Evolutionary conservation across 2,888 invertebrate genomes (phyloP).

Genomic region (Plebejus melissa): DNA sequence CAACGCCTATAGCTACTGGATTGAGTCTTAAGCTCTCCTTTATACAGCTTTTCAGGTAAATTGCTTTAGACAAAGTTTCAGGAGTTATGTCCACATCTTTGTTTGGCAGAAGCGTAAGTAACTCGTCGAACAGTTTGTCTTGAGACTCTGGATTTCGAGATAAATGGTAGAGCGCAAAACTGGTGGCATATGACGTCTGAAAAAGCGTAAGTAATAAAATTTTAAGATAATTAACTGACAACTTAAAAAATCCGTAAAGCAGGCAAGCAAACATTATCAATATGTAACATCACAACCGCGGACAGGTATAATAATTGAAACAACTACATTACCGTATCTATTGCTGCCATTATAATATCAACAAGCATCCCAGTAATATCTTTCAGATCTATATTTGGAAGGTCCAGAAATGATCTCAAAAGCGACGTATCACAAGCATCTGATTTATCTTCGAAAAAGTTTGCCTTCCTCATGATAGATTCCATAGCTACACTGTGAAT

Average conservation of each 20-base stretch:
- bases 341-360: conserved; percentile 90
- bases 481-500: conserved; percentile 81
- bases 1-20: conserved; percentile 91
- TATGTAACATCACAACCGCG: no score
- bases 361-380: conserved; percentile 91
- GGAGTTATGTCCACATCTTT: conserved; percentile 74
- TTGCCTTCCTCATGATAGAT: conserved; percentile 79
- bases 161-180: conserved; percentile 89
- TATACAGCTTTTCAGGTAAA: conserved; percentile 87
- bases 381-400: conserved; percentile 84
- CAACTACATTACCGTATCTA: conserved; percentile 84
- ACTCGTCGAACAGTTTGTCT: conserved; percentile 82
- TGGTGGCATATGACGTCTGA: conserved; percentile 87
- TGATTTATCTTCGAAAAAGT: conserved; percentile 61
- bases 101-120: conserved; percentile 74
- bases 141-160: conserved; percentile 84
- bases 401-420: conserved; percentile 83
- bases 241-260: not conserved
- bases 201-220: not conserved
- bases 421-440: conserved; percentile 68
- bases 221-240: not conserved
- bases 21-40: conserved; percentile 91
- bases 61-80: conserved; percentile 79
- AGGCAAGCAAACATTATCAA: not conserved
- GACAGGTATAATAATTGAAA: not conserved